Conservation (phyloP, 2,888 invertebrate species). For the Ophion slaviceki region DNA sequence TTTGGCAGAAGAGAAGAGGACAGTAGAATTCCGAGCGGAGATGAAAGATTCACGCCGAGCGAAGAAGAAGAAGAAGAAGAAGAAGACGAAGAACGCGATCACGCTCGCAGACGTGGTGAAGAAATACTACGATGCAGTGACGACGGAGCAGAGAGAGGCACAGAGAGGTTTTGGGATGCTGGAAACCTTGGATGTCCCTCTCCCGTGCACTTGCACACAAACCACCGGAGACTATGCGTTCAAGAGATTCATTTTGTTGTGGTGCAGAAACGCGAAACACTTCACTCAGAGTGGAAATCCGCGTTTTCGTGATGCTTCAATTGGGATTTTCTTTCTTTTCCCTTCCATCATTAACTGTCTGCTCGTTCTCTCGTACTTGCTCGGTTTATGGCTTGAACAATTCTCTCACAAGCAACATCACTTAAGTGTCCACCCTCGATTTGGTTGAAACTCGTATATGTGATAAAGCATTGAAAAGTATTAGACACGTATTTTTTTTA, state of each 20-base stretch:
- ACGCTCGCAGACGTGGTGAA: no score
- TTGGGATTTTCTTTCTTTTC: no score
- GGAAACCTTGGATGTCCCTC: constrained; percentile 75
- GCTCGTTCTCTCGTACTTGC: no score
- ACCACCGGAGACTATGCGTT: constrained; percentile 73
- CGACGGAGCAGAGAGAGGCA: constrained; percentile 63
- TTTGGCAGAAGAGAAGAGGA: constrained; percentile 32
- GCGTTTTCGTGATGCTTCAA: no score
- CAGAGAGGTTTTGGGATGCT: constrained; percentile 72
- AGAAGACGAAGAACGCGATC: neutral
- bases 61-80: constrained; percentile 55
- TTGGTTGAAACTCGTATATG: no score
- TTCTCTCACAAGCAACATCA: no score
- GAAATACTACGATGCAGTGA: constrained; percentile 1
- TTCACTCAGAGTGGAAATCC: no score
- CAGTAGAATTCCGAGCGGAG: constrained; percentile 69
- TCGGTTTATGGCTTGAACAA: no score
- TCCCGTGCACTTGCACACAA: constrained; percentile 79
- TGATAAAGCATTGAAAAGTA: no score
- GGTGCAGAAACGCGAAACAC: constrained; percentile 56
- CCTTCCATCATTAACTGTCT: no score
- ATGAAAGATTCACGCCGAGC: constrained; percentile 77
- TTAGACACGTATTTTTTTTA: no score
- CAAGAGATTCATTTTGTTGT: constrained; percentile 82
- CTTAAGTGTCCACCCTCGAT: no score